Base-by-base conservation (phyloP, 2,113 vertebrate genomes). In the Chamaetylas fuelleborni region DNA sequence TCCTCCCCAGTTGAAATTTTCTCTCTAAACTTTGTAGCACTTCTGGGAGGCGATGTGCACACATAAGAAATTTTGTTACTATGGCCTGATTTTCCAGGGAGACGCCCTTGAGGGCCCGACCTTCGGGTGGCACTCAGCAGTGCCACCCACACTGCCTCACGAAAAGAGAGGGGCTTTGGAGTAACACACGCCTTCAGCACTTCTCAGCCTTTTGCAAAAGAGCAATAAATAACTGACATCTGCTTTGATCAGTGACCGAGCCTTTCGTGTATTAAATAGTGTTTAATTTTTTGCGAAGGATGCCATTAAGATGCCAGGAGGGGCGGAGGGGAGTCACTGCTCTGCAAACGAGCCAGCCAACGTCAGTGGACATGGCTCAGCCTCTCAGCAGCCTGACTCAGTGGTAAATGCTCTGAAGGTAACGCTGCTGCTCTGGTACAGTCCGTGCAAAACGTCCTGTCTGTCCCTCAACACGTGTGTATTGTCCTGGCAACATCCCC, bases 391-490 rank as follows among this genome's bases (percentile, higher is more conserved):
- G 95, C 95, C 98, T 97, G 98, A 98, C 97, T 98, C 97, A 71
- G 97, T 98, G 97, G 98, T 98, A 96, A 98, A 98, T 97, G 98
- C 98, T 98, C 97, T 98, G 96, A 98, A 98, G 98, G 98, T 98
- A 98, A 98, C 13, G 45, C 86, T 88, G 33, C 78, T 88, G 23
- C 96, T 96, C 92, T 76, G 88, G 79, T 93, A 80, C 93, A 93
- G 76, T 96, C 80, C 90, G 64, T 95, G 80, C 86, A 81, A 93
- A 96, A 90, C 56, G 38, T 96, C 65, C 5, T 96, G 82, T 97
- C 81, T 97, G 96, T 96, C 80, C 33, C 92, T 93, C 90, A 86
- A 71, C 93, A 88, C 19, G 5, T 95, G 90, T 96, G 18, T 95
- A 57, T 92, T 86, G 96, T 95, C 80, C 86, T 86, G 86, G 87